Base-by-base conservation (phyloP, 2,113 vertebrate species). In the Halichoerus grypus region DNA sequence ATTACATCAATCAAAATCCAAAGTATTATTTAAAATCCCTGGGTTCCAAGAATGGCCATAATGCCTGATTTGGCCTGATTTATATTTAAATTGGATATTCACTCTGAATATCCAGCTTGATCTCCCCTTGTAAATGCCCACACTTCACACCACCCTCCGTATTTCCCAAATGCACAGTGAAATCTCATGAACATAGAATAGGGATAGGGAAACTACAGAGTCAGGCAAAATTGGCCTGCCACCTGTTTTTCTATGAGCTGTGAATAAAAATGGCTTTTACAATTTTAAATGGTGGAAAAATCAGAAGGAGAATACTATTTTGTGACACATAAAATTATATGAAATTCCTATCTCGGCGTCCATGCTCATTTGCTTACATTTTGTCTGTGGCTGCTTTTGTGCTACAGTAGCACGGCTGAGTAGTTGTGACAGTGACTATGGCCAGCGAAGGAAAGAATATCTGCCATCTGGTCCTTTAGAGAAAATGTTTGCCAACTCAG, bases 11-110 rank as follows among this genome's bases (percentile, higher is more conserved):
- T 81, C 82, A 77, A 94, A 79, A n/a, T 26, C 19, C 19, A 65
- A 85, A 85, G 18, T 39, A 86, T 77, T 94, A 87, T 57, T 94
- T 79, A 76, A 93, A 76, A 63, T 86, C 15, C 3, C n/a, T 87
- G 49, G 26, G n/a, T 85, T 93, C 46, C 5, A 39, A 65, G 18
- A 83, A 76, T 55, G 28, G 46, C 42, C n/a, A 76, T 61, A 71
- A 19, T 51, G 55, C 42, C 55, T 83, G 55, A 82, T 72, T 82
- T 19, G 77, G n/a, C 42, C 55, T 63, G 59, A 18, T 61, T 61
- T 61, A 21, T 83, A 53, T 61, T 19, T 39, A 89, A 79, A 88
- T 26, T 33, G 42, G 26, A 82, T 74, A 42, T 82, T 89, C 65
- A 89, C 33, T 63, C 7, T 74, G 42, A 82, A 82, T 82, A 51